Base-by-base conservation (phyloP, 2,888 invertebrate species). In the Quadriops clusia region DNA sequence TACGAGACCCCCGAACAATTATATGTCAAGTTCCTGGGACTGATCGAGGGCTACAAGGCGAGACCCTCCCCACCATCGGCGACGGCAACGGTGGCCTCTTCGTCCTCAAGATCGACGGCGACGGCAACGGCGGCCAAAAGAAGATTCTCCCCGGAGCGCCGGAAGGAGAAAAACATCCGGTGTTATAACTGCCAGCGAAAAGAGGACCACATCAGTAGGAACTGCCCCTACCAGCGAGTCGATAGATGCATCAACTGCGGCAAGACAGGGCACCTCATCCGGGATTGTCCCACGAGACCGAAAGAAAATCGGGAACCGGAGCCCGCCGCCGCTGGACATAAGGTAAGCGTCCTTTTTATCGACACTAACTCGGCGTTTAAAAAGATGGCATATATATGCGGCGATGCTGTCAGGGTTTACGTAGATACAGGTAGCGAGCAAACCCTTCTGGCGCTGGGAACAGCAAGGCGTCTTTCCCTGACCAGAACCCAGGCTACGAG, bases 21-120 rank as follows among this genome's bases (percentile, higher is more conserved):
- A 6, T 29, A 37, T 22, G 23, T 31, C n/a, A 26, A 25, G 12
- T 39, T 39, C 14, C 21, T 34, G 9, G 24, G 18, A 14, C 28
- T 25, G n/a, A 18, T 37, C 17, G 27, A 39, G 8, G 32, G 26
- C 7, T 39, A 34, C 32, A 37, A 5, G 38, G 49, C 3, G 11
- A n/a, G 21, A 18, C n/a, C 18, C n/a, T n/a, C n/a, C n/a, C n/a
- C n/a, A n/a, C n/a, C n/a, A n/a, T n/a, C 28, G 5, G 11, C 18
- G 17, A 11, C 10, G 17, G 25, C 11, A 25, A 25, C 9, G n/a
- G 7, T 9, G 25, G 2, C 2, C 9, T 4, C 11, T 12, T 13
- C 13, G 9, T 4, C 1, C 6, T 25, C 11, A 13, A 11, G 13
- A 4, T 4, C 25, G 11, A 13, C 13, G 25, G 25, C 18, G 13